These are phyloP conservation scores for Ptilonorhynchus violaceus DNA, from an alignment of 2,113 vertebrate species.

Conservation along the genomic window DNA sequence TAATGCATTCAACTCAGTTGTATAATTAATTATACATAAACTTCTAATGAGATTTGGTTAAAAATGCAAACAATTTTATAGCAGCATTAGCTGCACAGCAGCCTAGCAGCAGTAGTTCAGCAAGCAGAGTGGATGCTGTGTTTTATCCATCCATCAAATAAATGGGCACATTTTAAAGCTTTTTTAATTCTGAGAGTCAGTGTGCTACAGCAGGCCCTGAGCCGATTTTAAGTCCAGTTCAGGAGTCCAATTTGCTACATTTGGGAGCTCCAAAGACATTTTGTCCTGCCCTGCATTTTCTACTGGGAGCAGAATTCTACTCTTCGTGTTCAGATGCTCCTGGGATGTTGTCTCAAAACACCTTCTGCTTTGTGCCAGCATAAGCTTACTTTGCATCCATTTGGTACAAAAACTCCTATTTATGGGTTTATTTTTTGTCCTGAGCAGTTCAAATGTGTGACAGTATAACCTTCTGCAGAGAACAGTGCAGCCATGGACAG, in stretches of 20 bases:
- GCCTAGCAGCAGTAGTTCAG: neutral
- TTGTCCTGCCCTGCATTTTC: neutral
- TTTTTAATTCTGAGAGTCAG: neutral
- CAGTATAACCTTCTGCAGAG: neutral
- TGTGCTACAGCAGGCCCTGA: neutral
- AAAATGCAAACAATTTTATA: neutral
- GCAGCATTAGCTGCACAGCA: neutral
- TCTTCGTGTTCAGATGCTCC: neutral
- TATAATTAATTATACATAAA: slow-evolving; percentile 25
- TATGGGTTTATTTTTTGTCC: neutral
- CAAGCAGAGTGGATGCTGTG: neutral
- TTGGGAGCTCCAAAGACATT: neutral
- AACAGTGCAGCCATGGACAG: neutral
- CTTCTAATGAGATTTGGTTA: neutral
- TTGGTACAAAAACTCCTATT: neutral
- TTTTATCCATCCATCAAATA: neutral
- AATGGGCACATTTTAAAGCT: neutral
- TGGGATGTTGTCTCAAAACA: neutral
- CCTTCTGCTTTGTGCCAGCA: neutral
- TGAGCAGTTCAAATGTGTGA: neutral
- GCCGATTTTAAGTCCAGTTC: neutral
- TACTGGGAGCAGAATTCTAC: neutral
- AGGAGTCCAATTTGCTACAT: neutral
- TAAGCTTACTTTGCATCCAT: neutral
- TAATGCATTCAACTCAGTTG: neutral